Percentiles rank a stretch among this genome's conserved stretches.
These are phyloP conservation scores for Parazoanthus atlanticus DNA, from an alignment of 92 coral and sea anemone genomes.

Conservation along the genomic window DNA sequence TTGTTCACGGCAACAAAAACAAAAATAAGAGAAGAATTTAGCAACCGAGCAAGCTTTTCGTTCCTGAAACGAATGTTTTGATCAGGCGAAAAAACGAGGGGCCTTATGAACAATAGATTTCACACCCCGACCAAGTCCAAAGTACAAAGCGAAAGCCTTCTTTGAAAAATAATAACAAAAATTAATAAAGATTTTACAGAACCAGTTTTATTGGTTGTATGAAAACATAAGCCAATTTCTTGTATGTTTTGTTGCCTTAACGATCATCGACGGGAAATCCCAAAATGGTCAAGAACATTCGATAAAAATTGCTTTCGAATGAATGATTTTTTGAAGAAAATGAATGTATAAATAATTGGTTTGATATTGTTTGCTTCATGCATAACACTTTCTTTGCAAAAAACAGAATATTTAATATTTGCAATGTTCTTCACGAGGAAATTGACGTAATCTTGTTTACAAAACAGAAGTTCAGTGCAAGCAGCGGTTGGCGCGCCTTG, in stretches of 20 bases:
- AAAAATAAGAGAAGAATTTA: background rate
- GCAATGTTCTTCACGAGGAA: background rate
- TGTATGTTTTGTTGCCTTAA: background rate
- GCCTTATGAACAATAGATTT: background rate
- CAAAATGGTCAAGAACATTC: background rate
- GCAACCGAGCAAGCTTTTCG: background rate
- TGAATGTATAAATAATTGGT: background rate
- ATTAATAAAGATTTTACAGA: background rate
- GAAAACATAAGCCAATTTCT: background rate
- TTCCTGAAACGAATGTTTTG: background rate
- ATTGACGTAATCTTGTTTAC: conserved; percentile 12
- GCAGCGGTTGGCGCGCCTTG: background rate
- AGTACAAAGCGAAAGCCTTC: background rate
- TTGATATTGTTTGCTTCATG: background rate
- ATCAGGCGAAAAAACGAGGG: background rate
- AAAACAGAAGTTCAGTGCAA: background rate
- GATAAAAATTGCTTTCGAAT: background rate
- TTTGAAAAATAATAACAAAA: background rate
- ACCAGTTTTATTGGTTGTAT: background rate
- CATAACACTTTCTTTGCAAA: background rate
- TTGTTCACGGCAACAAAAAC: background rate
- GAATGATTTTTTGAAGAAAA: too few relatives aligned
- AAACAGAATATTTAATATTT: background rate
- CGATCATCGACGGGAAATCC: background rate
- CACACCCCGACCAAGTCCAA: conserved; percentile 19